A percentile compares a stretch with the other conserved stretches of the same genome.
phyloP scores from a whole-genome alignment of 2,113 vertebrate genomes.

The Smithornis capensis region DNA sequence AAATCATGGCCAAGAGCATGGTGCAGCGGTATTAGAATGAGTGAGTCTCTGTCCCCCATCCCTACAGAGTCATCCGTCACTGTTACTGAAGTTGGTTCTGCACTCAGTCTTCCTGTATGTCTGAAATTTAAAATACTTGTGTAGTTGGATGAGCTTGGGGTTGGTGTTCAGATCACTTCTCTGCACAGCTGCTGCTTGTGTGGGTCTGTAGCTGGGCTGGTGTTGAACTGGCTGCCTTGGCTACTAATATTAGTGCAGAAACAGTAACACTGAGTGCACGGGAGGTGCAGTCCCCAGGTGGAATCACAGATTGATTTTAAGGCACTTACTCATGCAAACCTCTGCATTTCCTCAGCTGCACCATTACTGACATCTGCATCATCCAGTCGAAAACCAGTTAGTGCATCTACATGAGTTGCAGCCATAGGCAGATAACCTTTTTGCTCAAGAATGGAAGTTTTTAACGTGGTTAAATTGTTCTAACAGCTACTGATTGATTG shows the following conservation, averaged over 20 bases:
- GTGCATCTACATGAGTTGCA: background rate
- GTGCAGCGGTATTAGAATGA: background rate
- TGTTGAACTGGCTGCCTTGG: background rate
- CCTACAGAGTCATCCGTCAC: background rate
- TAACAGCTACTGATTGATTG: background rate
- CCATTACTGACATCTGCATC: background rate
- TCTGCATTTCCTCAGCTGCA: background rate
- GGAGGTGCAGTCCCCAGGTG: background rate
- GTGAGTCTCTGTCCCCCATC: background rate
- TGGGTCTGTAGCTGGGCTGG: background rate
- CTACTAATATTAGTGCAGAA: background rate
- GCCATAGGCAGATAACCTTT: background rate
- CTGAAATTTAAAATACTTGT: background rate
- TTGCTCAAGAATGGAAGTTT: background rate
- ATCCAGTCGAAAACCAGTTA: background rate
- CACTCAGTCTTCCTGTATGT: accelerated
- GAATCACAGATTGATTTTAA: background rate
- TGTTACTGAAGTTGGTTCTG: background rate
- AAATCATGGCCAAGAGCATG: background rate
- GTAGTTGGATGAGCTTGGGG: background rate
- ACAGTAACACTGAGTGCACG: background rate
- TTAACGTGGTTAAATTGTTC: background rate
- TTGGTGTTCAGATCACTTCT: background rate
- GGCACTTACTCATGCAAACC: background rate
- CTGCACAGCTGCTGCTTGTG: background rate